Evolutionary conservation across 2,888 invertebrate genomes (phyloP), one percentile per base, ranked within the genome.

Genomic region (Thysanoteuthis rhombus): DNA sequence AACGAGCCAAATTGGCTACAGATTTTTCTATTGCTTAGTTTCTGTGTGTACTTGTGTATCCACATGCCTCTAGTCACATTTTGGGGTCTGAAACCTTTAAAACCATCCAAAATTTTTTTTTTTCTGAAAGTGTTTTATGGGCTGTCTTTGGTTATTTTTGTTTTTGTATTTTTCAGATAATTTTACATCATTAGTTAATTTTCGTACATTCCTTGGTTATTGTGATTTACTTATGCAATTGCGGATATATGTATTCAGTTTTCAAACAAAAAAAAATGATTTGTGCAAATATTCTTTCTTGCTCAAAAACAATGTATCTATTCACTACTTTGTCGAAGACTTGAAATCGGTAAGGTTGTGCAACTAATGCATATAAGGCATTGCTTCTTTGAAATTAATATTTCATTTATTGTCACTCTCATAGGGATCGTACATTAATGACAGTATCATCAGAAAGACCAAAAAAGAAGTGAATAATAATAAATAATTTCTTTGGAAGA

Each of bases 311-410:
- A 58, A 58, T 32, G 32, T 16, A 16, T 75, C 36, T 75, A n/a
- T 75, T 75, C 36, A n/a, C n/a, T 16, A 75, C 36, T 58, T 75
- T 75, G 36, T 36, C 12, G 12, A 10, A 75, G n/a, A 75, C n/a
- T 75, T 16, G 16, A 75, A 75, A 75, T 75, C 36, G 36, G 58
- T 58, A 58, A 58, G 58, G 75, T 75, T 75, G 75, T 36, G 75
- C n/a, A 75, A 75, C 75, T 75, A n/a, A 75, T 75, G n/a, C 75
- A 75, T 75, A 75, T 75, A n/a, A 75, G n/a, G n/a, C n/a, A 75
- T 75, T 75, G 75, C 75, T 75, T 75, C n/a, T 75, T 75, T 75
- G 75, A 75, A 75, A 75, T 75, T 75, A 75, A 75, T 75, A 75
- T 75, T 75, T 75, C 75, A 75, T 75, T 75, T 75, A 75, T 75